Evolutionary conservation across 1,140 invertebrate genomes (phyloP).

Genomic region (Aphis craccivora): DNA sequence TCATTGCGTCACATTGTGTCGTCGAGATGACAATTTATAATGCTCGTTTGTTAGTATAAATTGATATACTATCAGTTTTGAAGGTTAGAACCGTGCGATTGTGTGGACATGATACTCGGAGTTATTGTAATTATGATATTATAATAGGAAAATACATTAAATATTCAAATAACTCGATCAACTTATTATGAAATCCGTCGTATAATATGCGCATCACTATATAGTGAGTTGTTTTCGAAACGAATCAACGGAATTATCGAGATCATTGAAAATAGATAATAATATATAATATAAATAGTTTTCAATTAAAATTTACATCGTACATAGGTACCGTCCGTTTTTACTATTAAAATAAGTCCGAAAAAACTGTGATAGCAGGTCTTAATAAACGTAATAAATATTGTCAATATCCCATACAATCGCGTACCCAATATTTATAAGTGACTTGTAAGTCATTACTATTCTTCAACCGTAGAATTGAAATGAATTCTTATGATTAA

Average conservation of each 20-base stretch:
- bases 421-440: too few species aligned
- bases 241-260: not conserved
- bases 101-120: not conserved
- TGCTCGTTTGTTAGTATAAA: not conserved
- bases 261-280: not conserved
- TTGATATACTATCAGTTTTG: conserved; percentile 2
- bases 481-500: too few species aligned
- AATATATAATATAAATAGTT: not conserved
- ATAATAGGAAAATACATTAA: conserved; percentile 5
- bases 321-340: too few species aligned
- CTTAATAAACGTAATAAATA: too few species aligned
- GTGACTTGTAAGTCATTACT: too few species aligned
- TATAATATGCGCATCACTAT: not conserved
- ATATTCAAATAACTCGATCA: not conserved
- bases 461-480: too few species aligned
- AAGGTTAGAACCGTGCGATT: not conserved
- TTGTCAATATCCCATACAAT: too few species aligned
- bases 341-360: too few species aligned
- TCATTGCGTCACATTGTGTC: conserved; percentile 5
- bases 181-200: not conserved
- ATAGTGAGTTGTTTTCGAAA: not conserved
- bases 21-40: conserved; percentile 7
- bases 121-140: not conserved
- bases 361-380: too few species aligned
- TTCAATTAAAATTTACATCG: too few species aligned